Evolutionary conservation across 2,888 invertebrate species (phyloP).

Genomic region (Yponomeuta evonymella): DNA sequence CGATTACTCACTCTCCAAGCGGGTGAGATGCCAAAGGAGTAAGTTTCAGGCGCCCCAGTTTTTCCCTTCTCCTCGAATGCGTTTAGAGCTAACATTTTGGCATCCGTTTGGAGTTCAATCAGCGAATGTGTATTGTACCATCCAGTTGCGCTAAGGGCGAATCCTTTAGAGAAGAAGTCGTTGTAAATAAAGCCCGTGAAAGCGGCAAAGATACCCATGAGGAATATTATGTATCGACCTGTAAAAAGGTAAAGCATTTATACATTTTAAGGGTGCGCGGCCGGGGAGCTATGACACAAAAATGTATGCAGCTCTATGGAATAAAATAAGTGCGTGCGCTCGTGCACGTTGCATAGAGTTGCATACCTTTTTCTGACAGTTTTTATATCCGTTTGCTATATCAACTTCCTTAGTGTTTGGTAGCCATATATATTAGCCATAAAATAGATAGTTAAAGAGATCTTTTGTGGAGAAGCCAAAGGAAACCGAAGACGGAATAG

Average conservation of each 20-base stretch:
- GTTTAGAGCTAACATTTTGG: neutral
- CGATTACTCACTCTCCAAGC: constrained; percentile 74
- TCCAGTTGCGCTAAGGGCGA: constrained; percentile 85
- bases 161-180: constrained; percentile 92
- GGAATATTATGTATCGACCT: constrained; percentile 95
- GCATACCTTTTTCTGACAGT: no score
- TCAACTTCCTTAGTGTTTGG: no score
- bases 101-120: constrained; percentile 22
- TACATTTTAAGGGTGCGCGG: no score
- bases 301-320: no score
- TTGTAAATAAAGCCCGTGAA: constrained; percentile 98
- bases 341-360: no score
- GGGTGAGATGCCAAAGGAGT: constrained; percentile 88
- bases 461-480: no score
- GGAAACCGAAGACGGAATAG: no score
- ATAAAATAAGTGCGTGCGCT: no score
- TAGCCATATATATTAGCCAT: no score
- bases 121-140: constrained; percentile 76
- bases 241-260: constrained; percentile 20
- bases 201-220: constrained; percentile 96
- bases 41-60: constrained; percentile 77
- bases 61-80: neutral
- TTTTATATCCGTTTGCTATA: no score
- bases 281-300: no score
- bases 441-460: no score